Conservation (phyloP, 1,140 invertebrate genomes). For the Galleria mellonella region DNA sequence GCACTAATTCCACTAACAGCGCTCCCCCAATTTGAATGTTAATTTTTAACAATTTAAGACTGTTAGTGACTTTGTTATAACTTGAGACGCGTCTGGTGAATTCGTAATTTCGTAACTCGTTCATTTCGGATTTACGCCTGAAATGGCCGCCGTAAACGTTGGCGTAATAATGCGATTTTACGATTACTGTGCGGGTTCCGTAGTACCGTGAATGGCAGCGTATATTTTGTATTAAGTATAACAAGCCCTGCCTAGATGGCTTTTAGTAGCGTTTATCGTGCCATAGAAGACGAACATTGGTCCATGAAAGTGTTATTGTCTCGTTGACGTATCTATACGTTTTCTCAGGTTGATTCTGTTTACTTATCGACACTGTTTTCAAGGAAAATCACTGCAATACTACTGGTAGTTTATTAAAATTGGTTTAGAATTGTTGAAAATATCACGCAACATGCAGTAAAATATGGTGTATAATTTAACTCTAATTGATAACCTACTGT, state of each 20-base stretch:
- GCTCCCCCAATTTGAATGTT: slow-evolving; percentile 65
- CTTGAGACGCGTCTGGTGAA: slow-evolving; percentile 27
- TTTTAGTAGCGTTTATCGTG: too few relatives aligned
- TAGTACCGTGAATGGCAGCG: slow-evolving; percentile 7
- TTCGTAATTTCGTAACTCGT: slow-evolving; percentile 27
- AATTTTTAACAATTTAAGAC: slow-evolving; percentile 68
- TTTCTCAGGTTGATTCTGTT: too few relatives aligned
- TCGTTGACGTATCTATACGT: background rate
- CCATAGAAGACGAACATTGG: background rate
- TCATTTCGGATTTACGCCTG: slow-evolving; percentile 30
- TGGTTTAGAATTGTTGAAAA: too few relatives aligned
- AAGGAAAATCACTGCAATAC: too few relatives aligned
- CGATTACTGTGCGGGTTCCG: slow-evolving; percentile 15
- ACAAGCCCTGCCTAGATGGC: background rate
- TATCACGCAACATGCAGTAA: too few relatives aligned
- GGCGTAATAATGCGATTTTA: slow-evolving; percentile 24
- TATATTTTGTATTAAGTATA: slow-evolving; percentile 16
- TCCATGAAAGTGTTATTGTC: too few relatives aligned
- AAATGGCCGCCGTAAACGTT: slow-evolving; percentile 19
- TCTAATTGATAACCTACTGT: too few relatives aligned
- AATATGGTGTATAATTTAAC: too few relatives aligned
- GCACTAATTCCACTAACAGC: slow-evolving; percentile 69
- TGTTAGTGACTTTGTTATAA: slow-evolving; percentile 51
- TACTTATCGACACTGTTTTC: too few relatives aligned
- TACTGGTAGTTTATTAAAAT: too few relatives aligned